Base-by-base conservation (phyloP, 2,888 invertebrate genomes). In the Stomorhina lunata region DNA sequence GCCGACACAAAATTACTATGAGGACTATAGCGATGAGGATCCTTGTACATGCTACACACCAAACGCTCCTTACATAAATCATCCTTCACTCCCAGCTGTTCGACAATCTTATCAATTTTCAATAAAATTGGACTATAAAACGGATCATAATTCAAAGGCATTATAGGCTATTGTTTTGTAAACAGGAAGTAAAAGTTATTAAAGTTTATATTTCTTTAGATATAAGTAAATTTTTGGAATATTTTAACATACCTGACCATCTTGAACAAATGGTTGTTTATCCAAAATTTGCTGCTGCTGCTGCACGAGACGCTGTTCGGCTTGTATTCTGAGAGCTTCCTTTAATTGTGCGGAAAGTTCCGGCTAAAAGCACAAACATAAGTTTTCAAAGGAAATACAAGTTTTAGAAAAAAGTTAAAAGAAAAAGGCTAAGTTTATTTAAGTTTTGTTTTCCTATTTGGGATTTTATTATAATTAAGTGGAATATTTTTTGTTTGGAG, bases 1-100 rank as follows among this genome's bases (percentile, higher is more conserved):
- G 95, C 95, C 17, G 97, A 97, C 68, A 97, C 93, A 80, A 96
- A 93, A 91, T 97, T 97, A 89, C 97, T 97, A 89, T 96, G 95
- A 0, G 97, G 97, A 80, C 96, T 95, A 87, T 95, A 97, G 86
- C 94, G 94, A 84, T 93, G 92, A 0, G 97, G 97, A 88, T 95
- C 95, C 87, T 95, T 95, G 92, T 97, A 97, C 92, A 97, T 94
- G 84, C 95, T 94, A 88, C 97, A 97, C 2, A 97, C 94, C 0
- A 97, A 93, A 80, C 96, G 92, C 89, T 96, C 96, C 80, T 94
- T 93, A 88, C 97, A 97, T 0, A 93, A 93, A 84, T 95, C 94
- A 10, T 95, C 95, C 0, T 90, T 90, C 48, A 95, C 95, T 12
- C 95, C 94, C 72, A 96, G 91, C 72, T 95, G 95, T 25, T 92